Conservation (phyloP, 2,797 vertebrate genomes). For the Ptychobarbus kaznakovi region DNA sequence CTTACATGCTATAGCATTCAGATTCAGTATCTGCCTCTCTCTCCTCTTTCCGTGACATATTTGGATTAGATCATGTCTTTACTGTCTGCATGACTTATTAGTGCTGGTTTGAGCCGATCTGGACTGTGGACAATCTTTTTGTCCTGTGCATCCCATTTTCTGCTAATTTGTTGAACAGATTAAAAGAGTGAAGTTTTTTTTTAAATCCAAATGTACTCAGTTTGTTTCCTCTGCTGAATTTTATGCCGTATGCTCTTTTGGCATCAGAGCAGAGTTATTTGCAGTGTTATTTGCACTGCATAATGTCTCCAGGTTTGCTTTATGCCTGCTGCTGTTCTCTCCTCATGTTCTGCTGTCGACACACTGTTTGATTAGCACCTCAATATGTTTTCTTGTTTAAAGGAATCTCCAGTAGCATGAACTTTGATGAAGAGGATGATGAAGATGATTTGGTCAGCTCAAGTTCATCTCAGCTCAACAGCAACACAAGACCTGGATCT, state of each 20-base stretch:
- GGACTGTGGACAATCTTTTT: neutral
- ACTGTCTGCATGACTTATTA: slow-evolving; percentile 15
- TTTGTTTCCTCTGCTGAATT: slow-evolving; percentile 24
- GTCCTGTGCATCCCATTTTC: neutral
- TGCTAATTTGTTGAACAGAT: slow-evolving; percentile 20
- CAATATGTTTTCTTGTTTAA: slow-evolving; percentile 45
- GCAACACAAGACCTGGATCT: slow-evolving; percentile 94
- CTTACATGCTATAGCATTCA: slow-evolving; percentile 3
- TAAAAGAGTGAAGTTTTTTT: neutral
- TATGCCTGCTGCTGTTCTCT: slow-evolving; percentile 21
- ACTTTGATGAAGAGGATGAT: slow-evolving; percentile 96
- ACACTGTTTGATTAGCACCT: slow-evolving; percentile 9
- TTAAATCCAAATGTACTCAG: neutral
- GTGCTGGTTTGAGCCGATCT: neutral
- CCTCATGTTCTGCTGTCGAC: slow-evolving; percentile 7
- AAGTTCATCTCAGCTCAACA: slow-evolving; percentile 96
- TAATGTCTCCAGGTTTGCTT: slow-evolving; percentile 38
- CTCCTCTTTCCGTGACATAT: slow-evolving; percentile 13
- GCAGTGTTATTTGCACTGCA: slow-evolving; percentile 33
- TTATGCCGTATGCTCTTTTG: slow-evolving; percentile 17
- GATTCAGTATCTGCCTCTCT: slow-evolving; percentile 39
- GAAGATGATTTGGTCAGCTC: slow-evolving; percentile 97
- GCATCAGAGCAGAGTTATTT: slow-evolving; percentile 22
- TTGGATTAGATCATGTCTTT: slow-evolving; percentile 32
- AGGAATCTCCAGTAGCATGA: slow-evolving; percentile 99